These are phyloP conservation scores for Dioctria linearis DNA, from an alignment of 2,888 invertebrate genomes.

Conservation along the genomic window DNA sequence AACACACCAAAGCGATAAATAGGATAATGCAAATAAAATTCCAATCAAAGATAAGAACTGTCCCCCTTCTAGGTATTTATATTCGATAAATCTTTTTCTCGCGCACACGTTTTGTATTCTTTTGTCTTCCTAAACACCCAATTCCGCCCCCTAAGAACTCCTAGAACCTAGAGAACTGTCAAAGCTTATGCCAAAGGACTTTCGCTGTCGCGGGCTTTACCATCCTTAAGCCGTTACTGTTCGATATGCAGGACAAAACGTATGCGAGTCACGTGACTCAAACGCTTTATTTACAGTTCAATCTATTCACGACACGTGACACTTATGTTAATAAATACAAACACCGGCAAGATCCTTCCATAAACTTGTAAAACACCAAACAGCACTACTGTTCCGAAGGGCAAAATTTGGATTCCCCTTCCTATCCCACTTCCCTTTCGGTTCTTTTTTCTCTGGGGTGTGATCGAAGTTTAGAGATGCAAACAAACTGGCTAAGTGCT, in stretches of 20 bases:
- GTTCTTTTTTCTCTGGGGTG: slow-evolving; percentile 3
- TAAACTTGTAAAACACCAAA: slow-evolving; percentile 4
- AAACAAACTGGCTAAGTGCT: slow-evolving; percentile 4
- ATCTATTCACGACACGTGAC: slow-evolving; percentile 62
- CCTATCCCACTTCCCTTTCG: background rate
- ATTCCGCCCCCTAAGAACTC: slow-evolving; percentile 9
- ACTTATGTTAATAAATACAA: slow-evolving; percentile 55
- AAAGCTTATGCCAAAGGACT: slow-evolving; percentile 23
- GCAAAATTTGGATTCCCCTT: background rate
- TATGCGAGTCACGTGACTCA: slow-evolving; percentile 62
- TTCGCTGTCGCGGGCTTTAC: slow-evolving; percentile 30
- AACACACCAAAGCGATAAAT: slow-evolving; percentile 45
- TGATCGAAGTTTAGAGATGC: background rate
- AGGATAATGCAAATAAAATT: slow-evolving; percentile 46
- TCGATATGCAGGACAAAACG: slow-evolving; percentile 57
- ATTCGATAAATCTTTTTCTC: slow-evolving; percentile 39
- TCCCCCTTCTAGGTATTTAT: background rate
- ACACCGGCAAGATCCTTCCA: slow-evolving; percentile 20
- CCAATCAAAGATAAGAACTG: slow-evolving; percentile 46
- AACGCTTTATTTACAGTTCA: slow-evolving; percentile 63
- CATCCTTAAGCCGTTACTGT: slow-evolving; percentile 38
- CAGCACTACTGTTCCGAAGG: background rate
- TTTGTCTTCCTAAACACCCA: slow-evolving; percentile 44
- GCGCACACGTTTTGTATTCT: slow-evolving; percentile 18
- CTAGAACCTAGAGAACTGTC: slow-evolving; percentile 23